Evolutionary conservation across 2,113 vertebrate species (phyloP).

Genomic region (Oryzias melastigma): DNA sequence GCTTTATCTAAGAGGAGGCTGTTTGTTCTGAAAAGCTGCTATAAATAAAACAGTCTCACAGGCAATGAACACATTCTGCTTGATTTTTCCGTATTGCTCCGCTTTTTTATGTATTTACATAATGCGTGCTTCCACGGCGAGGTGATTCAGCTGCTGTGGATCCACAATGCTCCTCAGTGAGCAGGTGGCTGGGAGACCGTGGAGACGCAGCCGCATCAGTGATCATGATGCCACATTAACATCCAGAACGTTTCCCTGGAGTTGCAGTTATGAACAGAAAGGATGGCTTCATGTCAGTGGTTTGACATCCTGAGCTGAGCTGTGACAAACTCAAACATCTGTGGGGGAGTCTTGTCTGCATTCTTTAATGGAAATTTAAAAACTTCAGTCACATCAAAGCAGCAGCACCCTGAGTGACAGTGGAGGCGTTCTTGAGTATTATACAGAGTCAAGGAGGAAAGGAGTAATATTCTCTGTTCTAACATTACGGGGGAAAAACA

Average conservation of each 20-base stretch:
- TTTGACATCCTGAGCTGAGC: background rate
- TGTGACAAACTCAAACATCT: background rate
- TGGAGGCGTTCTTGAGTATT: too few relatives aligned
- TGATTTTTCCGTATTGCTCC: conserved; percentile 8
- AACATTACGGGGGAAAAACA: too few relatives aligned
- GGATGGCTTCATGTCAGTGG: background rate
- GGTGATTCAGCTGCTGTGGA: background rate
- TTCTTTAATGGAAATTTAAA: too few relatives aligned
- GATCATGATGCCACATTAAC: background rate
- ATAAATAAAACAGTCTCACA: conserved; percentile 31
- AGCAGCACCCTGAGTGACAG: too few relatives aligned
- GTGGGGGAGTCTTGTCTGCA: too few relatives aligned
- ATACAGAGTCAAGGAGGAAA: too few relatives aligned
- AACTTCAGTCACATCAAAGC: too few relatives aligned
- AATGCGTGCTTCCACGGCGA: background rate
- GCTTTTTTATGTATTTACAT: conserved; percentile 27
- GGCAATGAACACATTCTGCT: conserved; percentile 18
- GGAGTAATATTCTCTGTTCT: too few relatives aligned
- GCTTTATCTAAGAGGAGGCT: conserved; percentile 25
- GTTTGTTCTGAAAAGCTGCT: conserved; percentile 1
- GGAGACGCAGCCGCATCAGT: background rate
- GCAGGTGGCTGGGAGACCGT: background rate
- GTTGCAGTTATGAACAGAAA: background rate
- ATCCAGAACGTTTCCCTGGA: background rate
- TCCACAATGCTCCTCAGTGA: background rate